Percentiles rank a stretch among this genome's conserved stretches.
phyloP scores from a whole-genome alignment of 2,797 vertebrate species.

The Bucorvus abyssinicus region DNA sequence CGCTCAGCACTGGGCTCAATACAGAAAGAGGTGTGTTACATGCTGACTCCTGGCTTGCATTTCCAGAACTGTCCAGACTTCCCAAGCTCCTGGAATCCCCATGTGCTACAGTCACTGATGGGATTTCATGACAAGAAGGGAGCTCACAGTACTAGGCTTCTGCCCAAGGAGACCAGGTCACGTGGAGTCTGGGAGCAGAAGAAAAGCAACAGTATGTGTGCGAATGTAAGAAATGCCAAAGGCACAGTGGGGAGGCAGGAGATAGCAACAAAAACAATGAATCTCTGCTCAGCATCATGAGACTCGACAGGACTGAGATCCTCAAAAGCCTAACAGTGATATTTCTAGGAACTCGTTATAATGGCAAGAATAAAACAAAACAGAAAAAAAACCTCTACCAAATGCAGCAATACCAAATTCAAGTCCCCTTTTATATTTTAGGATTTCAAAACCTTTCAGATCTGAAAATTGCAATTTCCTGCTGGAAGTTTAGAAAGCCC shows the following conservation, averaged over 20 bases:
- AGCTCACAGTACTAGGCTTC: neutral
- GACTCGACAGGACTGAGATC: neutral
- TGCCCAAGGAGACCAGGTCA: neutral
- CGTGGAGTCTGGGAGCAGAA: neutral
- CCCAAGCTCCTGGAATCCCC: neutral
- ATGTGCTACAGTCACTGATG: neutral
- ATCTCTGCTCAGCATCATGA: neutral
- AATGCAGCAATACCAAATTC: neutral
- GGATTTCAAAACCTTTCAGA: neutral
- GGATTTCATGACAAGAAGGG: neutral
- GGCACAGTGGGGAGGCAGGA: neutral
- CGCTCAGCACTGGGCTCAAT: neutral
- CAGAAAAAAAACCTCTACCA: accelerated
- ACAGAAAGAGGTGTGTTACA: neutral
- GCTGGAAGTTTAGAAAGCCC: neutral
- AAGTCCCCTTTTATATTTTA: neutral
- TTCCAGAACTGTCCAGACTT: neutral
- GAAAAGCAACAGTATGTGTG: neutral
- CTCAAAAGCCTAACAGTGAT: neutral
- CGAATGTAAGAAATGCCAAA: neutral
- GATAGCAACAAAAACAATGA: neutral
- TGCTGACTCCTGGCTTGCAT: neutral
- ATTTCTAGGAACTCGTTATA: neutral
- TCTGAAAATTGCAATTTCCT: neutral
- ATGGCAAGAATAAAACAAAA: neutral